These are phyloP conservation scores for Taenioides sp. DNA, from an alignment of 2,797 vertebrate species.

Conservation along the genomic window DNA sequence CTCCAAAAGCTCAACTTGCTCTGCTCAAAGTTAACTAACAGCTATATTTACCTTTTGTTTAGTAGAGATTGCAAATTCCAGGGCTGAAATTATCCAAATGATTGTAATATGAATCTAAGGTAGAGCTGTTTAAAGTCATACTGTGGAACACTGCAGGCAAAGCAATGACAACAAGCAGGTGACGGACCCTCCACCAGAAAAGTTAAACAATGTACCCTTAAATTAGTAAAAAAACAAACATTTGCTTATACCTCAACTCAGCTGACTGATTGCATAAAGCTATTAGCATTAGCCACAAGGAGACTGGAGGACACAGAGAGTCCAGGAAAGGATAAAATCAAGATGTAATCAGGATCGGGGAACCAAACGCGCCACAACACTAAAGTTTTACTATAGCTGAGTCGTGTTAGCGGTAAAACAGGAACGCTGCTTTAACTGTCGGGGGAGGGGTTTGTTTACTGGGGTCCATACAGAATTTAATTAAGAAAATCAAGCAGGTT, in stretches of 20 bases:
- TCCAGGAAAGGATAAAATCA: not conserved
- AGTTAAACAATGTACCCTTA: too few relatives aligned
- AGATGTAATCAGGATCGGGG: slow-evolving; percentile 3
- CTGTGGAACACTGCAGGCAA: too few relatives aligned
- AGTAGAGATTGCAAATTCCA: too few relatives aligned
- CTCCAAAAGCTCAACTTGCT: too few relatives aligned
- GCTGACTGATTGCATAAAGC: not conserved
- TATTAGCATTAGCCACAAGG: slow-evolving; percentile 14
- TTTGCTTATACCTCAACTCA: not conserved
- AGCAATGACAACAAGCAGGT: too few relatives aligned
- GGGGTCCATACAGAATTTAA: slow-evolving; percentile 65
- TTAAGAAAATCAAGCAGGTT: slow-evolving; percentile 43
- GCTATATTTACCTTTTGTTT: too few relatives aligned
- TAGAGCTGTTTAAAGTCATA: too few relatives aligned
- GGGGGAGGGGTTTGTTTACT: slow-evolving; percentile 45
- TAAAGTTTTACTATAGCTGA: slow-evolving; percentile 54
- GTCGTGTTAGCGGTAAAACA: slow-evolving; percentile 40
- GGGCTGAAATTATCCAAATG: too few relatives aligned
- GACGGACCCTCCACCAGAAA: too few relatives aligned
- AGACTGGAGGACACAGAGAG: slow-evolving; percentile 10
- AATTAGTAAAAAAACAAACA: too few relatives aligned
- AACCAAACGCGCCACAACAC: slow-evolving; percentile 40
- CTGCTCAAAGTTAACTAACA: too few relatives aligned
- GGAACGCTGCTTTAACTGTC: slow-evolving; percentile 52
- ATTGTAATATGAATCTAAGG: too few relatives aligned